Conservation (phyloP, 1,140 invertebrate species). For the Popillia japonica region DNA sequence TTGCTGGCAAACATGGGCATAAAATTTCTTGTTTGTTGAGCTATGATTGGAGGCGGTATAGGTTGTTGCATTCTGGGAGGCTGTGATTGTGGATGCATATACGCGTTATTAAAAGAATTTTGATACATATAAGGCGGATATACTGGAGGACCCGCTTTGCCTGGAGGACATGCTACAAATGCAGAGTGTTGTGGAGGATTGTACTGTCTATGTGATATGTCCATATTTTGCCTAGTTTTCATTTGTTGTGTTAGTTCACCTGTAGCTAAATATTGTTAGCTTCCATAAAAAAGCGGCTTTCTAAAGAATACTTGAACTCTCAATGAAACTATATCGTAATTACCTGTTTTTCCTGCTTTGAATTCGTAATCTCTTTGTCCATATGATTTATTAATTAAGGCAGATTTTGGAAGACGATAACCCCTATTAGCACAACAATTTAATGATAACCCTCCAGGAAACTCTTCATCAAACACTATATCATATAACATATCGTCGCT, state of each 20-base stretch:
- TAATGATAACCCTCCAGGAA: conserved; percentile 71
- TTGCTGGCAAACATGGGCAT: neutral
- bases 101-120: neutral
- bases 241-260: conserved; percentile 11
- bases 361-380: conserved; percentile 62
- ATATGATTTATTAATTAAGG: conserved; percentile 71
- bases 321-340: neutral
- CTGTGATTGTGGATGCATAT: neutral
- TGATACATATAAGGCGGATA: conserved; percentile 25
- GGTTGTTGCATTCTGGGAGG: neutral
- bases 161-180: neutral
- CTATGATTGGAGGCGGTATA: neutral
- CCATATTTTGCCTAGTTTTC: conserved; percentile 13
- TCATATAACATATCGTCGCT: conserved; percentile 70
- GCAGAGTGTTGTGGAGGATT: neutral
- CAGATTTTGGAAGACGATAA: conserved; percentile 64
- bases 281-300: neutral
- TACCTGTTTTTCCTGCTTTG: conserved; percentile 54
- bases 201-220: neutral
- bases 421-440: conserved; percentile 63
- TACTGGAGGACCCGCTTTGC: neutral
- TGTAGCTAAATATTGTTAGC: neutral
- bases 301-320: neutral
- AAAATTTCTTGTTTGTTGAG: neutral
- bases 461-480: conserved; percentile 80